Base-by-base conservation (phyloP, 2,113 vertebrate species). In the Periophthalmodon schlosseri region DNA sequence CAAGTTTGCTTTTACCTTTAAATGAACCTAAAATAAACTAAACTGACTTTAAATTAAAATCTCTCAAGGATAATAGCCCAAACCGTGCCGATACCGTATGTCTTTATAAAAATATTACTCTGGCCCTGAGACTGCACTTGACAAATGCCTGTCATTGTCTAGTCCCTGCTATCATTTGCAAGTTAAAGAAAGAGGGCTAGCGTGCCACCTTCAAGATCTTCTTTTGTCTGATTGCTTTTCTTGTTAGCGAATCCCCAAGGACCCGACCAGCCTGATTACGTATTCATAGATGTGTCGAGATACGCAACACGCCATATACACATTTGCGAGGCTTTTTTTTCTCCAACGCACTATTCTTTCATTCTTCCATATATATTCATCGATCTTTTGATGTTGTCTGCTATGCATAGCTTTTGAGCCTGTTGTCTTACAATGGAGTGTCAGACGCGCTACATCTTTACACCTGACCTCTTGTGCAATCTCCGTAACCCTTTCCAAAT, bases 141-240 rank as follows among this genome's bases (percentile, higher is more conserved):
- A 65, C 63, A 44, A 65, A 39, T 5, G 34, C 33, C 33, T 10
- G 16, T 28, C 61, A 8, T 50, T 47, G 70, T 67, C 56, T 28
- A 46, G 74, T 77, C 65, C 74, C 72, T 74, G 33, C 65, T 15
- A 18, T 72, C 15, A 47, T 84, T 75, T 77, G 16, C 60, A 78
- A 78, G 49, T 78, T 70, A 14, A 60, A 71, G 24, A 47, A 33
- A 65, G 74, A 44, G 68, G 61, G 33, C 34, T 50, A 21, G 52
- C 23, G 11, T 63, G 60, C 10, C 21, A 36, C 63, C 75, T 78
- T 76, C 12, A 9, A 84, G 79, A 64, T 69, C 67, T 46, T 68
- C n/a, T 79, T 73, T 82, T 54, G 76, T 84, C 73, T 86, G 84
- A 89, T 87, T 88, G 83, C 76, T 84, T 86, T 88, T 87, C 78